Conservation (phyloP, 1,140 invertebrate species). For the Polypedilum vanderplanki region DNA sequence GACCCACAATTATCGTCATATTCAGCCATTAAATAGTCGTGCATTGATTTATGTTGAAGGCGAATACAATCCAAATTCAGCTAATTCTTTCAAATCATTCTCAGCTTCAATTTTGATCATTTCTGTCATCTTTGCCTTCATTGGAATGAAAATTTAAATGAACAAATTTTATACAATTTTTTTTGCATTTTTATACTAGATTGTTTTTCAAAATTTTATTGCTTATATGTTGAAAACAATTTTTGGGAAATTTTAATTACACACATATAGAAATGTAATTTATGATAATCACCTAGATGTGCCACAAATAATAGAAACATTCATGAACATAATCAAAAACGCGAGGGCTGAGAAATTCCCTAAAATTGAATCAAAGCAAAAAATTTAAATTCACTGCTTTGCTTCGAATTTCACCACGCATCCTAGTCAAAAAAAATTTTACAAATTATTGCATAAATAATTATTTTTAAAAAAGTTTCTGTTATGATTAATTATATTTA, state of each 20-base stretch:
- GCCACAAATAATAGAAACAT: not conserved
- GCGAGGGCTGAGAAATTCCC: not conserved
- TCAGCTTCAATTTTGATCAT: not conserved
- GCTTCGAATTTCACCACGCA: not conserved
- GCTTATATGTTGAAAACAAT: not conserved
- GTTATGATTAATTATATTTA: not conserved
- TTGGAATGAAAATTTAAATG: not conserved
- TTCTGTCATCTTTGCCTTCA: not conserved
- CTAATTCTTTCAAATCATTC: not conserved
- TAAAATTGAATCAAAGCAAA: not conserved
- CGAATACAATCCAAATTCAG: conserved; percentile 6
- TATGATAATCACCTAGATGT: not conserved
- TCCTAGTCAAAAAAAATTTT: not conserved
- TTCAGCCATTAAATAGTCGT: conserved; percentile 43
- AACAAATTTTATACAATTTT: not conserved
- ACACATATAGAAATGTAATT: not conserved
- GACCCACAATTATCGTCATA: conserved; percentile 44
- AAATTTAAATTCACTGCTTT: no score
- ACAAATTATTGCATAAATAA: not conserved
- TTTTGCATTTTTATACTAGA: not conserved
- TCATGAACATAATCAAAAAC: not conserved
- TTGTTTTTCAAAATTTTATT: not conserved
- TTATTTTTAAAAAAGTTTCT: not conserved
- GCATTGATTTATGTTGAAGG: conserved; percentile 37
- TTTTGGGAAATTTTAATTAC: not conserved